phyloP scores from a whole-genome alignment of 2,888 invertebrate genomes.

The Toxonevra muliebris region DNA sequence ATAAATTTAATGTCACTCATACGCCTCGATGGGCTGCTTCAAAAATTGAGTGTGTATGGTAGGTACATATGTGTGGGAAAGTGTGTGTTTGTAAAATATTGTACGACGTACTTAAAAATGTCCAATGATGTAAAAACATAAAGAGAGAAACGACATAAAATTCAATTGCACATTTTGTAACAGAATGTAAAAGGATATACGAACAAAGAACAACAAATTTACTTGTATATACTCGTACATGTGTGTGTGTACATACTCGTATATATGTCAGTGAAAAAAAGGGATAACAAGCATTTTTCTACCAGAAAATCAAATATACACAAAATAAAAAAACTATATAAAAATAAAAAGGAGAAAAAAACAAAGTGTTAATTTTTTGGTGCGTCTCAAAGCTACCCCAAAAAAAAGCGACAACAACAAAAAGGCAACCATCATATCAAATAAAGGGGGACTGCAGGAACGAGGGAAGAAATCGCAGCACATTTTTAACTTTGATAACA shows the following conservation, averaged over 20 bases:
- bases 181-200: too few relatives aligned
- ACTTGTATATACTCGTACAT: too few relatives aligned
- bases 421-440: not conserved
- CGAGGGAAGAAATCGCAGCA: not conserved
- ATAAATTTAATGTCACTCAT: slow-evolving; percentile 31
- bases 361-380: not conserved
- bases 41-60: not conserved
- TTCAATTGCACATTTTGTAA: not conserved
- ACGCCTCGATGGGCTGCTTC: not conserved
- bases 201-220: too few relatives aligned
- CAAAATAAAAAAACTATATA: too few relatives aligned
- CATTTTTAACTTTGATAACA: not conserved
- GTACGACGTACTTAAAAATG: not conserved
- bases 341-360: not conserved
- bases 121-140: not conserved
- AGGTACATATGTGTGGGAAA: not conserved
- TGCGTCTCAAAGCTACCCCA: too few relatives aligned
- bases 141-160: too few relatives aligned
- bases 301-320: too few relatives aligned
- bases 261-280: too few relatives aligned
- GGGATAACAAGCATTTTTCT: too few relatives aligned
- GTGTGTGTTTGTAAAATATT: too few relatives aligned
- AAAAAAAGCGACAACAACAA: not conserved
- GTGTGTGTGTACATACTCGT: too few relatives aligned
- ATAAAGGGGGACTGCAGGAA: too few relatives aligned